These are phyloP conservation scores for Gallirallus australis DNA, from an alignment of 2,797 vertebrate genomes.

Conservation along the genomic window DNA sequence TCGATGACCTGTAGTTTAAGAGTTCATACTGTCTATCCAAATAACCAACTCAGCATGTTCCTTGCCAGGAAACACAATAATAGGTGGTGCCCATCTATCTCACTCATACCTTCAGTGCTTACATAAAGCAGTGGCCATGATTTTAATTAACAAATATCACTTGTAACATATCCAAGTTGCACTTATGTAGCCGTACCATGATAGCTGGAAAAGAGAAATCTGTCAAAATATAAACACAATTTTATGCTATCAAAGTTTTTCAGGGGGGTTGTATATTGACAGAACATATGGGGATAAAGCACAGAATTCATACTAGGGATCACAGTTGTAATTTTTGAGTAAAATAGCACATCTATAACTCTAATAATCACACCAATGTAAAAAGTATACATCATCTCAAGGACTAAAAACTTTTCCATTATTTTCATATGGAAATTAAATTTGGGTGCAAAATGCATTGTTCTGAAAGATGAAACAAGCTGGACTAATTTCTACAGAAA, in stretches of 20 bases:
- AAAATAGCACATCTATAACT: not conserved
- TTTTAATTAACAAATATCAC: not conserved
- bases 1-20: not conserved
- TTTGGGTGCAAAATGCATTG: not conserved
- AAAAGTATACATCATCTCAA: not conserved
- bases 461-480: not conserved
- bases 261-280: not conserved
- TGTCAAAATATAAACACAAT: not conserved
- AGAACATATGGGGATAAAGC: not conserved
- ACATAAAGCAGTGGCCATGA: not conserved
- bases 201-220: not conserved
- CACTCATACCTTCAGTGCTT: not conserved
- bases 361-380: not conserved
- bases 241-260: not conserved
- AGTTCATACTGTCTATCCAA: not conserved
- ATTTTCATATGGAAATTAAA: not conserved
- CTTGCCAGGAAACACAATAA: not conserved
- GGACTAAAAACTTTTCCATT: not conserved
- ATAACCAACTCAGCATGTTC: not conserved
- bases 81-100: fast-evolving
- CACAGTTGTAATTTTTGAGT: not conserved
- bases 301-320: not conserved
- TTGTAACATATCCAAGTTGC: not conserved
- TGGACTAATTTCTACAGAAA: not conserved
- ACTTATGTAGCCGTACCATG: not conserved